These are phyloP conservation scores for Drosophila peninsularis DNA, from an alignment of 2,888 invertebrate species.

Conservation along the genomic window DNA sequence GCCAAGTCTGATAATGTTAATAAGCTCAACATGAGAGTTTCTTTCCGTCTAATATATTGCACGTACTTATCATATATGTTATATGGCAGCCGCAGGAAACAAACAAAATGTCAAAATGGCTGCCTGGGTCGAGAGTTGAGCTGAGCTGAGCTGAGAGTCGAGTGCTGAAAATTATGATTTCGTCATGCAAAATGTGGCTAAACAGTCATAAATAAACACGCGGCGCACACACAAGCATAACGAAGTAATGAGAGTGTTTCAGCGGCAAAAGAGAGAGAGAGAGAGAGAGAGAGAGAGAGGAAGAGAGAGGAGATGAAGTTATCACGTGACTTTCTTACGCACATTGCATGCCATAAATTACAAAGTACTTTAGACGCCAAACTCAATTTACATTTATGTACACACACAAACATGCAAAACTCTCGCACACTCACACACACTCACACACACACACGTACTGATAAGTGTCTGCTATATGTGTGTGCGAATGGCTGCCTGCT, in stretches of 20 bases:
- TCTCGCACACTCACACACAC: conserved; percentile 23
- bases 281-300: background rate
- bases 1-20: conserved; percentile 61
- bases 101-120: conserved; percentile 69
- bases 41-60: conserved; percentile 58
- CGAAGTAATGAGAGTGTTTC: conserved; percentile 54
- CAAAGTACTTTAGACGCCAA: conserved; percentile 77
- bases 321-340: conserved; percentile 79
- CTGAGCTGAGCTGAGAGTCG: conserved; percentile 25
- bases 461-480: conserved; percentile 47
- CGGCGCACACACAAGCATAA: conserved; percentile 38
- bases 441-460: conserved; percentile 35
- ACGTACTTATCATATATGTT: conserved; percentile 61
- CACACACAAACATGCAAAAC: conserved; percentile 28
- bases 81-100: conserved; percentile 51
- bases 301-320: conserved; percentile 60
- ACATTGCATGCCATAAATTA: conserved; percentile 79
- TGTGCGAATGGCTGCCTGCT: conserved; percentile 16
- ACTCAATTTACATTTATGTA: conserved; percentile 68
- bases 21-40: conserved; percentile 55
- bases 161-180: conserved; percentile 70
- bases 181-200: conserved; percentile 75
- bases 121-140: conserved; percentile 26
- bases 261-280: background rate
- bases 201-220: conserved; percentile 72